Evolutionary conservation across 1,140 invertebrate genomes (phyloP), one percentile per base, ranked within the genome.

Genomic region (Drosophila nasuta): DNA sequence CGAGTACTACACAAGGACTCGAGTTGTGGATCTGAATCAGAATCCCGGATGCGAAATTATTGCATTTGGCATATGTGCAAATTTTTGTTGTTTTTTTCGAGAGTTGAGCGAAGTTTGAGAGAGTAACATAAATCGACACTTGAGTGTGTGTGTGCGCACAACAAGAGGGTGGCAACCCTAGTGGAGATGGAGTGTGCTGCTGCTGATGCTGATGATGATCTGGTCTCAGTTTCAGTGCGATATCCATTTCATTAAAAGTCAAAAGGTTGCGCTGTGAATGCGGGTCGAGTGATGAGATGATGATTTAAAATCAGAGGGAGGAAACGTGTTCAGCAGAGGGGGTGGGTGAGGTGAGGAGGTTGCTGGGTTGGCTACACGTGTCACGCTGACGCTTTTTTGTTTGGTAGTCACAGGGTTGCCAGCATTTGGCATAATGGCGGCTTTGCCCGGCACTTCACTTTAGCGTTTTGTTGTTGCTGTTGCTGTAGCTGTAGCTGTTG

Each of bases 161-260:
- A 58, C 70, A 45, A 51, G 70, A 20, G 43, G 3, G 45, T 10
- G 54, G 8, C 15, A 57, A 41, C 30, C 1, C 25, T 28, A 43
- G 59, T 59, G 43, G 25, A 3, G 13, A 10, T 7, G 7, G 10
- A 3, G 8, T 51, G 15, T 46, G 51, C 33, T 6, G 7, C 46
- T 43, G 33, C 17, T 41, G 45, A 57, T 43, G 33, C 17, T 41
- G 45, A 57, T 60, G 41, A 41, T 28, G 54, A 13, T 41, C 33
- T 62, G 66, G 30, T 41, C 43, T 68, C 54, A 59, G 48, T 59
- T 67, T 66, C 51, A 68, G 59, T 69, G 38, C 73, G 69, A 83
- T 81, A 89, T 89, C 87, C 83, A 89, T 88, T 88, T 88, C 83
- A 88, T 89, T 83, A 89, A 88, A 89, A 88, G 83, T 88, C 83